Percentiles rank a stretch among this genome's conserved stretches.
These are phyloP conservation scores for Lerista edwardsae DNA, from an alignment of 2,797 vertebrate genomes.

Conservation along the genomic window DNA sequence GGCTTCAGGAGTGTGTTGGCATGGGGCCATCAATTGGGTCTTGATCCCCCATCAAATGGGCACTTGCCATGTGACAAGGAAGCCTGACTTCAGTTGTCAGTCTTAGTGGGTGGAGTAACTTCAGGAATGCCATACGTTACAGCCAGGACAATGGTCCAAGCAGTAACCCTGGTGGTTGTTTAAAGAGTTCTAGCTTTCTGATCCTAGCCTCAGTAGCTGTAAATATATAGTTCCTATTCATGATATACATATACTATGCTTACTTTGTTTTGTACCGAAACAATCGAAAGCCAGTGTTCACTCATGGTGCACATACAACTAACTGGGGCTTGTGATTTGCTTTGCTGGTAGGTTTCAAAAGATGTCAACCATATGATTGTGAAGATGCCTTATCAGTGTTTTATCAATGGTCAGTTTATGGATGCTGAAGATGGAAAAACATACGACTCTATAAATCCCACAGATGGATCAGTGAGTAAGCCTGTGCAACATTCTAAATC, in stretches of 20 bases:
- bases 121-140: no score
- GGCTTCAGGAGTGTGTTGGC: no score
- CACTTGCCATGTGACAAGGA: no score
- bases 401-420: slow-evolving; percentile 89
- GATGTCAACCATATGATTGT: slow-evolving; percentile 91
- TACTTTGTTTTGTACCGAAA: slow-evolving; percentile 20
- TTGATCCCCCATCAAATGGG: no score
- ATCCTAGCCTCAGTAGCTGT: no score
- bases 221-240: not conserved
- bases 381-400: slow-evolving; percentile 94
- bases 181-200: no score
- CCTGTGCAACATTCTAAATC: not conserved
- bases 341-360: slow-evolving; percentile 81
- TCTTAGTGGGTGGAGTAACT: no score
- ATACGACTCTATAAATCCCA: slow-evolving; percentile 88
- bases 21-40: no score
- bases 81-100: no score
- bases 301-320: not conserved
- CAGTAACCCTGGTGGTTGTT: no score
- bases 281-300: not conserved
- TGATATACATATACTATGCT: not conserved
- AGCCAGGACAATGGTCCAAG: no score
- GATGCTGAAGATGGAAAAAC: slow-evolving; percentile 88
- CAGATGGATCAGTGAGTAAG: slow-evolving; percentile 90
- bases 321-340: slow-evolving; percentile 4